Conservation (phyloP, 2,797 vertebrate genomes). For the Propithecus deckenii region DNA sequence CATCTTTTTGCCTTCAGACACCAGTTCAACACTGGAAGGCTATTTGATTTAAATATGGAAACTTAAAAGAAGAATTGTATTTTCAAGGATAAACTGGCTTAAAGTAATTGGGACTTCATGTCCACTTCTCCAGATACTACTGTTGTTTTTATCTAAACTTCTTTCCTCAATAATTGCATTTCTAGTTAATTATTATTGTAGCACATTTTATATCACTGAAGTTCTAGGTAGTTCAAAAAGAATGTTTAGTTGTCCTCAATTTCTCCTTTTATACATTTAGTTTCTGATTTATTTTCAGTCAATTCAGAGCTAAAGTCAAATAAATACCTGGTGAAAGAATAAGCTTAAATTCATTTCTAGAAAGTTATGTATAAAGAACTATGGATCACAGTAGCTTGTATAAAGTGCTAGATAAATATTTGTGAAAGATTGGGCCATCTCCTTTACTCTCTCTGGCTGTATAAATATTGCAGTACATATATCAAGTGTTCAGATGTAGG, state of each 20-base stretch:
- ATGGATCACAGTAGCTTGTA: not conserved
- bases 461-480: conserved; percentile 8
- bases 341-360: conserved; percentile 21
- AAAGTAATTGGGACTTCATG: not conserved
- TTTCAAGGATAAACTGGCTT: not conserved
- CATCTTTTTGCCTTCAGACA: not conserved
- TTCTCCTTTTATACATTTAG: not conserved
- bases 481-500: not conserved
- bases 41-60: not conserved
- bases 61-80: not conserved
- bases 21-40: not conserved
- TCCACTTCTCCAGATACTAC: not conserved
- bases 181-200: not conserved
- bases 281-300: conserved; percentile 7
- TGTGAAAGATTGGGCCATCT: not conserved
- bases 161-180: not conserved
- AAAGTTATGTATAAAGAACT: not conserved
- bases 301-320: not conserved
- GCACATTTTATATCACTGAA: not conserved
- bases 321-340: not conserved
- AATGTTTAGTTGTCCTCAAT: not conserved
- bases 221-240: not conserved
- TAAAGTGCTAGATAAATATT: conserved; percentile 46
- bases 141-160: not conserved
- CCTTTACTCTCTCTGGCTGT: not conserved